phyloP scores from a whole-genome alignment of 1,140 invertebrate genomes.

The Drosophila truncata region DNA sequence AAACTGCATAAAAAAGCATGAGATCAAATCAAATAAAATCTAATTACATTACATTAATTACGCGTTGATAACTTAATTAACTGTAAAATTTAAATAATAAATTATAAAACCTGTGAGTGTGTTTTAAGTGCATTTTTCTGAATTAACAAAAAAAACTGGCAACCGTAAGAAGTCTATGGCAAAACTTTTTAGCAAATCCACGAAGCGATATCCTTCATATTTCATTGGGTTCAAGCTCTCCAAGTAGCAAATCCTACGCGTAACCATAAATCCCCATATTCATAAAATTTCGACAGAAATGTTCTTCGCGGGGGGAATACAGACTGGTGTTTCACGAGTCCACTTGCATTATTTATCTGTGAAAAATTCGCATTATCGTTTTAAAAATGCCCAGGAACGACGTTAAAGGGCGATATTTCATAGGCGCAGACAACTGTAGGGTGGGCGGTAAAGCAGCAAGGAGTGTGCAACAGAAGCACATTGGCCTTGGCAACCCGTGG shows the following conservation, averaged over 20 bases:
- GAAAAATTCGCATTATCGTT: conserved; percentile 63
- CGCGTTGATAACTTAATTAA: conserved; percentile 15
- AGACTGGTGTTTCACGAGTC: conserved; percentile 24
- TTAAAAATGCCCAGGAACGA: conserved; percentile 61
- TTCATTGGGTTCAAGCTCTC: conserved; percentile 7
- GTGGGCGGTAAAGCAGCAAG: neutral
- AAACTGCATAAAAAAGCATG: neutral
- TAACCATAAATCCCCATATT: conserved; percentile 55
- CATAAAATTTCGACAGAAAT: conserved; percentile 43
- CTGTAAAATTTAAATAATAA: neutral
- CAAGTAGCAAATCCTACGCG: conserved; percentile 57
- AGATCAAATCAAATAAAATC: conserved; percentile 1
- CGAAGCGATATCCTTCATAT: conserved; percentile 20
- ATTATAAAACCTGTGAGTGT: neutral
- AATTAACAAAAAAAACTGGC: neutral
- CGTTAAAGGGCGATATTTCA: conserved; percentile 69
- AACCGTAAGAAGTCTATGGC: neutral
- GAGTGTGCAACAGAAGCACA: conserved; percentile 12
- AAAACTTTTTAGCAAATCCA: conserved; percentile 9
- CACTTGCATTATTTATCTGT: conserved; percentile 64
- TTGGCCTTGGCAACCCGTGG: conserved; percentile 26
- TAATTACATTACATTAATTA: conserved; percentile 6
- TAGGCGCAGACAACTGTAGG: conserved; percentile 27
- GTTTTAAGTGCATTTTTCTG: neutral
- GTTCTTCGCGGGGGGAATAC: conserved; percentile 8